A percentile compares a stretch with the other conserved stretches of the same genome.
Conservation (phyloP, 2,888 invertebrate species). For the Macrophya annulata region DNA sequence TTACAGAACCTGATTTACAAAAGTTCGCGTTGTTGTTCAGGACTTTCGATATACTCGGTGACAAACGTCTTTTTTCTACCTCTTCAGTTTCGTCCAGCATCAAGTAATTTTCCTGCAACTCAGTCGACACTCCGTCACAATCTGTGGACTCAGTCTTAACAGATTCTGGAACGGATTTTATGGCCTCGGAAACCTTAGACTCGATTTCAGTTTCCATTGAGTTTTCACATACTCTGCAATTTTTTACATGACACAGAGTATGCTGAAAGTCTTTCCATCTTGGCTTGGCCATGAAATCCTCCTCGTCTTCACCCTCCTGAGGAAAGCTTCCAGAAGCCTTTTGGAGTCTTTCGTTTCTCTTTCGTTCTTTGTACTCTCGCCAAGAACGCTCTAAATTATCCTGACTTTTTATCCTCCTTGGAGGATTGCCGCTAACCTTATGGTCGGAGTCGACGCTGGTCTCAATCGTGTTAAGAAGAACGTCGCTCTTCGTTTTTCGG, state of each 20-base stretch:
- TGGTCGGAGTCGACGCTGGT: constrained; percentile 65
- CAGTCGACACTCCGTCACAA: constrained; percentile 64
- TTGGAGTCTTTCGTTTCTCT: constrained; percentile 67
- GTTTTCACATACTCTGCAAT: constrained; percentile 67
- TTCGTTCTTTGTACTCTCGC: constrained; percentile 74
- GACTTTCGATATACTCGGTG: constrained; percentile 60
- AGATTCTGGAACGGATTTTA: background rate
- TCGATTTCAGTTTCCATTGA: constrained; percentile 63
- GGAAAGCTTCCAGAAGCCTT: constrained; percentile 61
- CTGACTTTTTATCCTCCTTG: constrained; percentile 66
- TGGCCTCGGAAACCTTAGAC: constrained; percentile 45
- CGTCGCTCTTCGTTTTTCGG: constrained; percentile 73
- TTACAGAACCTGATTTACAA: background rate
- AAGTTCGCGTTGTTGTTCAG: constrained; percentile 59
- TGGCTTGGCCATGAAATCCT: constrained; percentile 70
- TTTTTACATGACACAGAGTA: constrained; percentile 62
- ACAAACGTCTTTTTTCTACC: background rate
- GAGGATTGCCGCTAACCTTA: constrained; percentile 61
- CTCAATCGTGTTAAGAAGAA: constrained; percentile 64
- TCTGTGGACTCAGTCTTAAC: constrained; percentile 18
- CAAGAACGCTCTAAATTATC: constrained; percentile 72
- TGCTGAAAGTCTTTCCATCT: constrained; percentile 71
- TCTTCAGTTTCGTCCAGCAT: constrained; percentile 63
- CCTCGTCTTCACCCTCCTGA: constrained; percentile 63
- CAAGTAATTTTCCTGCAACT: constrained; percentile 73